Percentiles rank a stretch among this genome's conserved stretches.
These are phyloP conservation scores for Bergia sp. DNA, from an alignment of 92 coral and sea anemone genomes.

Conservation along the genomic window DNA sequence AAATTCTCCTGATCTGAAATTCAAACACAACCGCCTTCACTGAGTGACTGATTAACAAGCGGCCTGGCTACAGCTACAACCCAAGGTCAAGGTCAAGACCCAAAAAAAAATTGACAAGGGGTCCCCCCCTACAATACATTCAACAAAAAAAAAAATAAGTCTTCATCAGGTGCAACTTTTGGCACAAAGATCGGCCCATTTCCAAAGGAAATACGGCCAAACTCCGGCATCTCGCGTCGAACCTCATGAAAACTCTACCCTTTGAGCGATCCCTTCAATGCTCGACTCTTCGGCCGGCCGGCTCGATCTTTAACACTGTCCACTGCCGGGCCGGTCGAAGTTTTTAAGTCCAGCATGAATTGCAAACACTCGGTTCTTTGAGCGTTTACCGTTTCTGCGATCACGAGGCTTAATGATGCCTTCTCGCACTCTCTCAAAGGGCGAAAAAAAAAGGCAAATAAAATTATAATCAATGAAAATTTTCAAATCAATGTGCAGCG, in stretches of 20 bases:
- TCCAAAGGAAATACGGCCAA: neutral
- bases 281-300: conserved; percentile 28
- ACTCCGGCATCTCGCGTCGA: conserved; percentile 3
- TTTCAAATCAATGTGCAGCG: neutral
- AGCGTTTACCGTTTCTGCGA: conserved; percentile 36
- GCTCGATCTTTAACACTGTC: conserved; percentile 22
- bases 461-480: neutral
- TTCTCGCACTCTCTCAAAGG: too few relatives aligned
- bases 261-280: too few relatives aligned
- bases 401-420: conserved; percentile 28
- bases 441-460: conserved; percentile 4
- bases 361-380: too few relatives aligned
- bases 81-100: neutral
- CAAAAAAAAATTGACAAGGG: conserved; percentile 29
- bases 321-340: conserved; percentile 24
- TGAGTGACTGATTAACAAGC: neutral
- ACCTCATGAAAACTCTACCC: too few relatives aligned
- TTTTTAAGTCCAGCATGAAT: conserved; percentile 33
- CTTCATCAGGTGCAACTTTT: conserved; percentile 14
- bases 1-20: conserved; percentile 1
- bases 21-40: conserved; percentile 12
- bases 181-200: neutral
- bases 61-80: conserved; percentile 10
- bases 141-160: conserved; percentile 15
- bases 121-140: conserved; percentile 9